Evolutionary conservation across 2,797 vertebrate genomes (phyloP), one percentile per base, ranked within the genome.

Genomic region (Poeciliopsis turneri): DNA sequence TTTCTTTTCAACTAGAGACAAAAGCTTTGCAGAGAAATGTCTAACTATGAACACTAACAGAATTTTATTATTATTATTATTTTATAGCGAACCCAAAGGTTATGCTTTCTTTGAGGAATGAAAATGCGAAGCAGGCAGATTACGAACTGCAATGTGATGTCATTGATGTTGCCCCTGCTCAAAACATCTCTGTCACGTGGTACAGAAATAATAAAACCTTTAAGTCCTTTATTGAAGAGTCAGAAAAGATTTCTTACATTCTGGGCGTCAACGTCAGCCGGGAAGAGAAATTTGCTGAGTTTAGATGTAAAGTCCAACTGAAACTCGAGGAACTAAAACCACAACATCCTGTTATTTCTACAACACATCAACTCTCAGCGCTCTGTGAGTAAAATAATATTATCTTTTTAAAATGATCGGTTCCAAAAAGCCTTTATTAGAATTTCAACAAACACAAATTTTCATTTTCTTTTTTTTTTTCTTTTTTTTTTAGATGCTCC

Each of bases 241-340:
- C 72, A 20, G 72, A 59, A 2, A 75, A 3, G 2, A 36, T 0
- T 49, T 82, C 84, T 1, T 74, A 25, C 8, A 3, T 0, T 41
- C 43, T 88, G 53, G 5, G 0, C 0, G 10, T 88, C 68, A 73
- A 1, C 49, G 3, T 88, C 5, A 72, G 36, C 75, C 84, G 78
- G 78, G 13, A 16, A 25, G 81, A 90, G 0, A 7, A 77, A 0
- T 68, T 46, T 75, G 75, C 12, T 25, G 0, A 28, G 61, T 64
- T 91, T 16, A 81, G 47, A 69, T 95, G 94, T 82, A 86, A 87
- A 74, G 93, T 89, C 78, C 46, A 81, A 55, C 82, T 94, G 75
- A 51, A 92, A 33, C 55, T 92, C 23, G 81, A 79, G 66, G 15
- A 55, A 76, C 0, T 45, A 13, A 75, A 55, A 82, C 4, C 74